Conservation (phyloP, 2,797 vertebrate genomes). For the Lycodopsis pacificus region DNA sequence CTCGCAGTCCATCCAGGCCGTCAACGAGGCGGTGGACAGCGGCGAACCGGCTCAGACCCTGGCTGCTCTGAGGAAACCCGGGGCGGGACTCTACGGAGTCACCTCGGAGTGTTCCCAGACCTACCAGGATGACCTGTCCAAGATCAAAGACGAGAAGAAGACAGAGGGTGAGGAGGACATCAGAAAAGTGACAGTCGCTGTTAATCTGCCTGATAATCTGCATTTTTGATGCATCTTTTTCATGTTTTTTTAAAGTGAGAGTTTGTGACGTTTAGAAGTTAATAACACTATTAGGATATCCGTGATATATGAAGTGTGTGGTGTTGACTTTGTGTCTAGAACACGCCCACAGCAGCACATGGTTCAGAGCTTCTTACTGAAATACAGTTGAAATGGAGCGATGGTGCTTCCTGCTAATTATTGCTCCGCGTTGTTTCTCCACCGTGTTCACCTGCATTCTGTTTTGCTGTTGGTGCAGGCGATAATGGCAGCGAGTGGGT, state of each 20-base stretch:
- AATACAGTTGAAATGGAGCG: neutral
- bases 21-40: constrained; percentile 91
- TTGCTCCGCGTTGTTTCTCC: neutral
- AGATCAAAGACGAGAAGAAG: constrained; percentile 85
- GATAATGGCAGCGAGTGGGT: constrained; percentile 92
- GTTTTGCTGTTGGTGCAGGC: constrained; percentile 77
- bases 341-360: neutral
- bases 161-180: constrained; percentile 82
- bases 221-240: neutral
- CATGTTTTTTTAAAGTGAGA: neutral
- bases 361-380: neutral
- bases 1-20: constrained; percentile 90
- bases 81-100: constrained; percentile 93
- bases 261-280: no score
- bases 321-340: no score
- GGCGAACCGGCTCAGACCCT: constrained; percentile 88
- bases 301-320: neutral
- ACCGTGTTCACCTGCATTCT: neutral
- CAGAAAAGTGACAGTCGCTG: no score
- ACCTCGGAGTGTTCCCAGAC: constrained; percentile 92
- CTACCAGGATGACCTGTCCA: constrained; percentile 90
- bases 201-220: neutral
- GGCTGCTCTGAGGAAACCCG: constrained; percentile 86
- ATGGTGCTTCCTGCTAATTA: neutral
- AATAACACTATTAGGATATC: no score